Base-by-base conservation (phyloP, 2,797 vertebrate genomes). In the Simalia tracyae region DNA sequence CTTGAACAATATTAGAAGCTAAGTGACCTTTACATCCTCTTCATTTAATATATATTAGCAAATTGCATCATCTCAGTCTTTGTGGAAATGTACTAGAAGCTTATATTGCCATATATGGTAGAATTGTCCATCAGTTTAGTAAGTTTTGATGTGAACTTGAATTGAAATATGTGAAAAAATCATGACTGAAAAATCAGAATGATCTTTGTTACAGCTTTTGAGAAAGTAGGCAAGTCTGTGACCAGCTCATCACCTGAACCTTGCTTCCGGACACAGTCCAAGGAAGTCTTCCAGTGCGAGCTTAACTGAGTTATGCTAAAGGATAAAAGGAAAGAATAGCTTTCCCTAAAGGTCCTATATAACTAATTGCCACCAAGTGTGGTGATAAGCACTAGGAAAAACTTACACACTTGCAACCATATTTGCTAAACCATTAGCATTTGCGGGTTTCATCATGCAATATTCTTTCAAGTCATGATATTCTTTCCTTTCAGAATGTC, bases 401-500 rank as follows among this genome's bases (percentile, higher is more conserved):
- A 59, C 46, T n/a, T 9, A 63, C 2, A 81, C 26, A 92, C 31
- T 26, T 50, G 84, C 8, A 46, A 24, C 19, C 36, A 42, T 81
- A 61, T 42, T 92, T 96, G 91, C 84, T 90, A 93, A 94, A 54
- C 24, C 17, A 56, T 94, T 63, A 72, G 4, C 0, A 85, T 86
- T 91, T 93, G 88, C 68, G 84, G 59, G 14, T 88, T 84, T 87
- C 88, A 46, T 90, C 54, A 3, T 84, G 2, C 54, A 81, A 88
- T 42, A 24, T 24, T 93, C 42, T 90, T 95, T 94, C 81, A 94
- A 95, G 95, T 61, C 11, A 63, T 12, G 1, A 93, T 94, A 90
- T 95, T 95, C 92, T 11, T 93, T 94, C 93, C 94, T 91, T 46
- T 94, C 95, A 92, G 57, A 90, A 91, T 84, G 94, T 36, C 2